Evolutionary conservation across 2,797 vertebrate species (phyloP).

Genomic region (Neomorphus geoffroyi): DNA sequence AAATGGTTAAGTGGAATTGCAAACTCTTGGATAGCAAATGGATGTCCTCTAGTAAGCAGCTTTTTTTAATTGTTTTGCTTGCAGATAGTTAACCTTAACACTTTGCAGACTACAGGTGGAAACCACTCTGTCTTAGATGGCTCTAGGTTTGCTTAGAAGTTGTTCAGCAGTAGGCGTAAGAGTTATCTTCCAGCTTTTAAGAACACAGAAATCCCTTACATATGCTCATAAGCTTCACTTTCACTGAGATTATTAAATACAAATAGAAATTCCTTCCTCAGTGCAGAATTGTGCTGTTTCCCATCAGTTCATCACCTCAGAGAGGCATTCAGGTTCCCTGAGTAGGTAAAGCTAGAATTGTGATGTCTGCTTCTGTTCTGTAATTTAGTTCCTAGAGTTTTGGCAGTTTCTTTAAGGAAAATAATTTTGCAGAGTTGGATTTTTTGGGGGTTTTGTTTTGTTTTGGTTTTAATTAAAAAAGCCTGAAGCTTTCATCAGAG

Average conservation of each 20-base stretch:
- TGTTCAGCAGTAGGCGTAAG: background rate
- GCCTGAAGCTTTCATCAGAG: slow-evolving; percentile 60
- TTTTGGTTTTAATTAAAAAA: slow-evolving; percentile 61
- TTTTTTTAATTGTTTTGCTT: background rate
- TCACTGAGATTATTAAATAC: slow-evolving; percentile 35
- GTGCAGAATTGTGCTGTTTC: slow-evolving; percentile 13
- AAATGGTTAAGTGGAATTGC: background rate
- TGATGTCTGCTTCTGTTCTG: slow-evolving; percentile 44
- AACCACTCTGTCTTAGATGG: background rate
- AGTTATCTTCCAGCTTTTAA: slow-evolving; percentile 32
- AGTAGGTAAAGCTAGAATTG: slow-evolving; percentile 32
- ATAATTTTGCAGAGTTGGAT: slow-evolving; percentile 28
- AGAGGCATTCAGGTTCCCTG: slow-evolving; percentile 22
- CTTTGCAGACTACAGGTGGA: background rate
- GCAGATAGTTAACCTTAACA: background rate
- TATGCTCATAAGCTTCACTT: slow-evolving; percentile 38
- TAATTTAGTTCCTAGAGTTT: slow-evolving; percentile 63
- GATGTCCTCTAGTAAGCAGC: background rate
- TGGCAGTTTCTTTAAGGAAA: slow-evolving; percentile 64
- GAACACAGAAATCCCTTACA: slow-evolving; percentile 43
- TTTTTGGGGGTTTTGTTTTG: slow-evolving; percentile 8
- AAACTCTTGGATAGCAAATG: background rate
- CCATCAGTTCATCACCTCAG: slow-evolving; percentile 55
- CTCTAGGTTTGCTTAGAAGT: background rate
- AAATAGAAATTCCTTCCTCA: slow-evolving; percentile 8